Base-by-base conservation (phyloP, 2,888 invertebrate species). In the Campaea margaritaria region DNA sequence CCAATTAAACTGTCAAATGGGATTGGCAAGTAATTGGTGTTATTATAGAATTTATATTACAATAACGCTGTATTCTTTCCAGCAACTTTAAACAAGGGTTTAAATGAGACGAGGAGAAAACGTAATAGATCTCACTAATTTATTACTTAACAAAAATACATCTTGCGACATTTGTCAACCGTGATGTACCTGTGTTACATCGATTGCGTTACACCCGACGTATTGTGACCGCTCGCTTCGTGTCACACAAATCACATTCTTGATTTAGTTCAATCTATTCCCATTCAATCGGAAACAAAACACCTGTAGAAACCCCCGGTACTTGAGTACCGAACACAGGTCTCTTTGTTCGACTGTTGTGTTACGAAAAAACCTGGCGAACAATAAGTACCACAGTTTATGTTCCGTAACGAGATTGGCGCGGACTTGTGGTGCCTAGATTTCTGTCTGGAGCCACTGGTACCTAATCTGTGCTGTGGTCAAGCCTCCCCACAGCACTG, bases 341-440 rank as follows among this genome's bases (percentile, higher is more conserved):
- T 82, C 79, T 78, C 83, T 82, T 85, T 85, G 82, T 87, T 83
- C 76, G 72, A 76, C 74, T 79, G 79, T 44, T 76, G 76, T 81
- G 78, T 87, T 84, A 86, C 85, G 81, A 86, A 89, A 87, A 87
- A 86, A 78, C 71, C 74, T 70, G 72, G 68, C 73, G 77, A 81
- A 86, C 82, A 88, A 88, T 86, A 83, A 85, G 78, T 78, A 74
- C 68, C 31, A 38, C 78, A 85, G 76, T 87, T 87, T 83, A 86
- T 84, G 87, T 86, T 81, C 83, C 86, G 85, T 87, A 86, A 89
- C 89, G 85, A 87, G 88, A 87, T 87, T 85, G 63, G 83, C 3
- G 49, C 15, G 36, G 45, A 36, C 48, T n/a, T 75, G 81, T 78
- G 78, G 81, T 79, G 80, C 78, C 83, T 85, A 85, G 89, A 85